Conservation (phyloP, 2,888 invertebrate genomes). For the Antheraea assamensis region DNA sequence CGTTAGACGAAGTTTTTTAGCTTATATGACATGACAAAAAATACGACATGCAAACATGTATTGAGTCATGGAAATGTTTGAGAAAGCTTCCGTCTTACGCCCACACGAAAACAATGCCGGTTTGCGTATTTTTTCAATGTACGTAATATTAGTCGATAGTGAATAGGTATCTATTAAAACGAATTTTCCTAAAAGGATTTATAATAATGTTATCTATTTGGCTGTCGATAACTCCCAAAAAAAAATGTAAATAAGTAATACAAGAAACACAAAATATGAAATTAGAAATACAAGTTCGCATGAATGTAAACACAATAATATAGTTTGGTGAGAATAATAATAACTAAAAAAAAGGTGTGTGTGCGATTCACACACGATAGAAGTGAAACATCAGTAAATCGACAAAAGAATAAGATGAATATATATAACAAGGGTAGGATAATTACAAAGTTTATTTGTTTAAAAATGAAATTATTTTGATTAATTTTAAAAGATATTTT, state of each 20-base stretch:
- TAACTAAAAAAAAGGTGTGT: too few species aligned
- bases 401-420: too few species aligned
- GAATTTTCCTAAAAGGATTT: background rate
- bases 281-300: background rate
- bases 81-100: constrained; percentile 15
- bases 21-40: constrained; percentile 16
- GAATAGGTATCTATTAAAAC: background rate
- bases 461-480: too few species aligned
- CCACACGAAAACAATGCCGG: constrained; percentile 13
- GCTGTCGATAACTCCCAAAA: background rate
- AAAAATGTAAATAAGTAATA: background rate
- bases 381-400: too few species aligned
- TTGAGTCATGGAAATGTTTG: constrained; percentile 18
- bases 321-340: too few species aligned
- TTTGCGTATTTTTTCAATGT: background rate
- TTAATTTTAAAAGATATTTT: too few species aligned
- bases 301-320: too few species aligned
- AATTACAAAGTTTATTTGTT: too few species aligned
- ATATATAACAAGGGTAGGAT: too few species aligned
- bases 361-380: too few species aligned
- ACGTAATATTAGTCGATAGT: background rate
- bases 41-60: constrained; percentile 3
- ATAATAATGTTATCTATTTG: background rate
- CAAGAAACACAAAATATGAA: background rate
- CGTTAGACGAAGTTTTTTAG: background rate